Evolutionary conservation across 2,888 invertebrate genomes (phyloP).

Genomic region (Ethmia dodecea): DNA sequence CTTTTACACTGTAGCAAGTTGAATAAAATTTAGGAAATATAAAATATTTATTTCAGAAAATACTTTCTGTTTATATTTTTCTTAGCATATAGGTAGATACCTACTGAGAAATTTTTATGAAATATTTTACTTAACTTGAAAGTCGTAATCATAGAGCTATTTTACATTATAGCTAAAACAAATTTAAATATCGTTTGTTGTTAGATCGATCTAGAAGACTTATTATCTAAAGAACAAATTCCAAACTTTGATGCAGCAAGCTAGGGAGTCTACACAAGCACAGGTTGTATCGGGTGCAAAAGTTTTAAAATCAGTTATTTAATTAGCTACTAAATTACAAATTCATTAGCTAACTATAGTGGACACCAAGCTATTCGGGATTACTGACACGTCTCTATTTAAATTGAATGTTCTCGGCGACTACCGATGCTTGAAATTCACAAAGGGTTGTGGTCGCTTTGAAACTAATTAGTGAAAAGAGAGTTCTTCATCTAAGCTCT

Average conservation of each 20-base stretch:
- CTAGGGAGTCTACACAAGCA: slow-evolving; percentile 71
- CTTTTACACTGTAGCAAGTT: no score
- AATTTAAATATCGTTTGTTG: no score
- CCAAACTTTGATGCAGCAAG: slow-evolving; percentile 74
- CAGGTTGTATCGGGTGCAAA: slow-evolving; percentile 53
- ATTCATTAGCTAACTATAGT: slow-evolving; percentile 52
- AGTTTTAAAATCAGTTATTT: slow-evolving; percentile 38
- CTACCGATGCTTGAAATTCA: slow-evolving; percentile 67
- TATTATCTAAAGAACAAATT: neutral
- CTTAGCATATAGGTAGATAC: no score
- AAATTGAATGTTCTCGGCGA: slow-evolving; percentile 54
- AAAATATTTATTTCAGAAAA: no score
- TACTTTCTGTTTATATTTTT: no score
- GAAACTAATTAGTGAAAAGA: slow-evolving; percentile 67
- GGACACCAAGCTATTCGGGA: slow-evolving; percentile 50
- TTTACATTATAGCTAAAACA: no score
- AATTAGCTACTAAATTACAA: slow-evolving; percentile 57
- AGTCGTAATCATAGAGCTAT: no score
- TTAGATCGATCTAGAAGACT: neutral
- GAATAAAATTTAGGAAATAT: no score
- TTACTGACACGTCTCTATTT: slow-evolving; percentile 60
- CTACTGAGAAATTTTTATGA: no score
- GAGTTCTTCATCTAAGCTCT: slow-evolving; percentile 53
- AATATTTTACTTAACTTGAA: no score
- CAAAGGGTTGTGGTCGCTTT: slow-evolving; percentile 71